A percentile compares a stretch with the other conserved stretches of the same genome.
Conservation (phyloP, 2,888 invertebrate species). For the Octonoba sinensis region DNA sequence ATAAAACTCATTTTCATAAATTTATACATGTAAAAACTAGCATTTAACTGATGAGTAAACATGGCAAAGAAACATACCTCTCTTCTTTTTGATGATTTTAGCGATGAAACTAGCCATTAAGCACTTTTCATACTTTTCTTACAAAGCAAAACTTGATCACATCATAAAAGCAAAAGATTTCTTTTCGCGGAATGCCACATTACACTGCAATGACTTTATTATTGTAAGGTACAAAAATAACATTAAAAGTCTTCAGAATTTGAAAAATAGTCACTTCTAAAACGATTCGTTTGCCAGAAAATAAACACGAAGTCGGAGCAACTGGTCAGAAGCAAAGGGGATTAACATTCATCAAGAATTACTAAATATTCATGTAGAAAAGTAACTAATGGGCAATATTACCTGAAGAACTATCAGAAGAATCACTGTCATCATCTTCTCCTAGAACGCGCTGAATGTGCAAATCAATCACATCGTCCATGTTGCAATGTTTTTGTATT, state of each 20-base stretch:
- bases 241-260: too few relatives aligned
- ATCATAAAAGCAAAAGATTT: not conserved
- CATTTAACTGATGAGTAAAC: too few relatives aligned
- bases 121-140: constrained; percentile 8
- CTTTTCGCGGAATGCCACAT: not conserved
- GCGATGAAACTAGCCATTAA: constrained; percentile 50
- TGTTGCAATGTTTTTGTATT: constrained; percentile 27
- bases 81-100: constrained; percentile 53
- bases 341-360: not conserved
- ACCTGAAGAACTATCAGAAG: constrained; percentile 54
- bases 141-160: not conserved
- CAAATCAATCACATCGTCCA: constrained; percentile 48
- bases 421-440: constrained; percentile 41
- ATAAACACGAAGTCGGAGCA: not conserved
- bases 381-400: constrained; percentile 42
- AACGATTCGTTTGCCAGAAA: too few relatives aligned
- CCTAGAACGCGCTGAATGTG: constrained; percentile 17
- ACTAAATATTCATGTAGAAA: constrained; percentile 9
- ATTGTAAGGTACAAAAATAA: too few relatives aligned
- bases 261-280: too few relatives aligned
- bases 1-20: too few relatives aligned
- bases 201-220: too few relatives aligned
- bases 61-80: constrained; percentile 38
- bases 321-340: not conserved
- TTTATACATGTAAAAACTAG: too few relatives aligned